Base-by-base conservation (phyloP, 2,888 invertebrate genomes). In the Pandemis cinnamomeana region DNA sequence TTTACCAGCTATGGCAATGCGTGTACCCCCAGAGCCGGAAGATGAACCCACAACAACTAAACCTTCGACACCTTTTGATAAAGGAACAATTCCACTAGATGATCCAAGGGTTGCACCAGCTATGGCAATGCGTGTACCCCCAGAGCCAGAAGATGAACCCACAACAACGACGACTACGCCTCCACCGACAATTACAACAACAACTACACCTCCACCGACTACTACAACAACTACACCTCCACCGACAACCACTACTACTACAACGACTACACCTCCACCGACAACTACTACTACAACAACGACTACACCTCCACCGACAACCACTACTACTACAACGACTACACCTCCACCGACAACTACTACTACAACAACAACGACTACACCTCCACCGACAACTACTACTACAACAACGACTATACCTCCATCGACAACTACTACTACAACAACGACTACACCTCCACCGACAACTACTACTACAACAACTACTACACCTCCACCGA, bases 131-230 rank as follows among this genome's bases (percentile, higher is more conserved):
- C n/a, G n/a, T 5, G 63, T 55, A 13, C 55, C 64, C 0, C 36
- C 62, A 1, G 51, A 70, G 53, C 53, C 62, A 20, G 51, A 70
- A 51, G 69, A 60, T 7, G 27, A 6, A 58, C 53, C 53, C n/a
- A 53, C 15, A 6, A 11, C 60, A 36, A 36, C 60, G 27, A 60
- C 60, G 5, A 60, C 36, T 11, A 8, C 60, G 0, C 60, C 60
- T 11, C n/a, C 36, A 11, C 11, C 53, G 5, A 53, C 51, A 20
- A 27, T 61, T 61, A n/a, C 51, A 0, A 15, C 55, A 2, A 55
- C 55, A 8, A 20, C 20, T 20, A 60, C 60, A 13, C 8, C 60
- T 4, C 27, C 36, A 1, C 27, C 60, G 11, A 61, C 41, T 13
- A 41, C 41, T 0, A n/a, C 61, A 7, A 41, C 61, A n/a, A 61